Base-by-base conservation (phyloP, 1,140 invertebrate species). In the Zaprionus gabonicus region DNA sequence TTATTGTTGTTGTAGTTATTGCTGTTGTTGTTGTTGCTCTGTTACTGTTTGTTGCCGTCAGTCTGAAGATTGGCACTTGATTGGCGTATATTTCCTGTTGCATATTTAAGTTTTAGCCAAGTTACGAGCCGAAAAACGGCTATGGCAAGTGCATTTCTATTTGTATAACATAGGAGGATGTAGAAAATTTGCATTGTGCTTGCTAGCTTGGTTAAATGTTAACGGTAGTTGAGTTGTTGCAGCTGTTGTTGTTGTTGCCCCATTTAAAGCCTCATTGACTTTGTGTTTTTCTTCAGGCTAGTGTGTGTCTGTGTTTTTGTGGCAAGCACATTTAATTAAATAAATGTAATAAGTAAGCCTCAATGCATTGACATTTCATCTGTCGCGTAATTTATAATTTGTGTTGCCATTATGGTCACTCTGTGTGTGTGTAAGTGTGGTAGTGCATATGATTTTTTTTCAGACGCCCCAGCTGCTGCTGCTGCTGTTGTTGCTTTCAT, bases 41-140 rank as follows among this genome's bases (percentile, higher is more conserved):
- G 72, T 79, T 82, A 65, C 72, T 78, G 75, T 64, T 69, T 76
- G 79, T 36, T 63, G 84, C 78, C 81, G 84, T 90, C 86, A 91
- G 60, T 64, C 65, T 81, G 67, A 71, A 87, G 86, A 90, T 90
- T 90, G 86, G 87, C 86, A 90, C 75, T 90, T 90, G 86, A 90
- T 91, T 90, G 86, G 86, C 86, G 87, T 90, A 91, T 91, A 91
- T 90, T 90, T 90, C 86, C 86, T 90, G 80, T 87, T 90, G 87
- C 79, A 90, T 91, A 90, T 91, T 90, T 87, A 90, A 90, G 79
- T 90, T 85, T 81, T 76, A 76, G 81, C 72, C 76, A 60, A 71
- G 63, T 66, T 67, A 58, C 12, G 12, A 20, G 13, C 51, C 49
- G 41, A 31, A 80, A 84, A 80, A 76, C 67, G 60, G 64, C 71